A percentile compares a stretch with the other conserved stretches of the same genome.
Conservation (phyloP, 2,888 invertebrate genomes). For the Liposcelis brunnea region DNA sequence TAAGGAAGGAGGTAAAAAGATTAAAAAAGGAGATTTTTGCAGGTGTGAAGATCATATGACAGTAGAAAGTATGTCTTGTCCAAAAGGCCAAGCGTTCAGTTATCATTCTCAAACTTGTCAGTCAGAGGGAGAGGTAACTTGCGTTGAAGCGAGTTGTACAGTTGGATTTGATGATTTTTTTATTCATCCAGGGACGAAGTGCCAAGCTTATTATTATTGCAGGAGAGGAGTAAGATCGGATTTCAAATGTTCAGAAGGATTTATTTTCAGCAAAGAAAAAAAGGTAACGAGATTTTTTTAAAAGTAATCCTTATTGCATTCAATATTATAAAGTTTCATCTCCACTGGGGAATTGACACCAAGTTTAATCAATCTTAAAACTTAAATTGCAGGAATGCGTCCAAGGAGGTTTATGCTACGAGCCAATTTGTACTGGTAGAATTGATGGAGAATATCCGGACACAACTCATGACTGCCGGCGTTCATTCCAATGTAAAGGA, state of each 20-base stretch:
- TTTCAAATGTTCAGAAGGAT: constrained; percentile 33
- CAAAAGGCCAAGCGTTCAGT: constrained; percentile 29
- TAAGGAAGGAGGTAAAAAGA: too few species aligned
- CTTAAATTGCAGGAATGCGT: constrained; percentile 16
- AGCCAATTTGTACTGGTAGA: constrained; percentile 38
- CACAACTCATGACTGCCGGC: constrained; percentile 36
- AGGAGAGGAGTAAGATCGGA: constrained; percentile 31
- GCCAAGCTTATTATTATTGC: constrained; percentile 40
- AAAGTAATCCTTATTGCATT: too few species aligned
- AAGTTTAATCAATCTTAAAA: background rate
- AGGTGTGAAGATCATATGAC: constrained; percentile 23
- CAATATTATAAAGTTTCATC: too few species aligned
- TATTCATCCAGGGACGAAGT: constrained; percentile 37
- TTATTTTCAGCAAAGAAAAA: constrained; percentile 36
- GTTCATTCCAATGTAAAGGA: constrained; percentile 32
- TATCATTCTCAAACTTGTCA: constrained; percentile 30
- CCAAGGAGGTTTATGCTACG: constrained; percentile 33
- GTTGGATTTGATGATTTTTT: constrained; percentile 27
- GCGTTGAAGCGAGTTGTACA: constrained; percentile 29
- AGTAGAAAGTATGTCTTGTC: constrained; percentile 27
- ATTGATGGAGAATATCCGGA: constrained; percentile 39
- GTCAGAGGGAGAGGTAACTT: constrained; percentile 25
- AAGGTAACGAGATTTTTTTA: constrained; percentile 36
- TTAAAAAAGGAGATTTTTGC: background rate
- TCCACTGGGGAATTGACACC: constrained; percentile 24